Evolutionary conservation across 1,140 invertebrate genomes (phyloP), one percentile per base, ranked within the genome.

Genomic region (Heliothis virescens): DNA sequence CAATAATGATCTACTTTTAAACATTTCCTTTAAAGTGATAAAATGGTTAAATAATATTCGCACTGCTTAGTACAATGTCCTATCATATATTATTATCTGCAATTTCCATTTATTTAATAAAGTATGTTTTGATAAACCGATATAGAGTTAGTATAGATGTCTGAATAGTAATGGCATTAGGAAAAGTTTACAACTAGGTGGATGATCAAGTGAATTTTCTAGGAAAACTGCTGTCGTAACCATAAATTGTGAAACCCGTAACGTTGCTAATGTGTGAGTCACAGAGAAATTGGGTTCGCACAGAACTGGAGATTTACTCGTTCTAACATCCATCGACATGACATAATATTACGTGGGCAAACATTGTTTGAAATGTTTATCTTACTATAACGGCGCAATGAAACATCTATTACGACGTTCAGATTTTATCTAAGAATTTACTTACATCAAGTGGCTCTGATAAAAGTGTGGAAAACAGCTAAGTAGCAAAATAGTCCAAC

Each of bases 1-100:
- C 52, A 72, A 55, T 72, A 72, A 21, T 55, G 52, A 57, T 57
- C 69, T 57, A 72, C 69, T 72, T 72, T 55, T 69, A 7, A n/a
- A 18, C 16, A 41, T 41, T 41, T 41, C 34, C 34, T 41, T 41
- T 41, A 9, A 41, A 41, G 34, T 9, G 3, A 5, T 41, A 41
- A 9, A 41, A 26, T 26, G 21, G 1, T 2, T 26, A 26, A 26
- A 26, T 26, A 26, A 26, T 26, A 26, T 26, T 26, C 21, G 21
- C 21, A 26, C 21, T 26, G 21, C 21, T 26, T 26, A 26, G 21
- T 26, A 26, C 21, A 26, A 26, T 26, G 21, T 26, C 21, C 21
- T 26, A 26, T 26, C 21, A n/a, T n/a, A n/a, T n/a, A n/a, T n/a
- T n/a, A n/a, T n/a, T n/a, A n/a, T n/a, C n/a, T 26, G 21, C 21